Evolutionary conservation across 2,797 vertebrate genomes (phyloP).

Genomic region (Merluccius polli): DNA sequence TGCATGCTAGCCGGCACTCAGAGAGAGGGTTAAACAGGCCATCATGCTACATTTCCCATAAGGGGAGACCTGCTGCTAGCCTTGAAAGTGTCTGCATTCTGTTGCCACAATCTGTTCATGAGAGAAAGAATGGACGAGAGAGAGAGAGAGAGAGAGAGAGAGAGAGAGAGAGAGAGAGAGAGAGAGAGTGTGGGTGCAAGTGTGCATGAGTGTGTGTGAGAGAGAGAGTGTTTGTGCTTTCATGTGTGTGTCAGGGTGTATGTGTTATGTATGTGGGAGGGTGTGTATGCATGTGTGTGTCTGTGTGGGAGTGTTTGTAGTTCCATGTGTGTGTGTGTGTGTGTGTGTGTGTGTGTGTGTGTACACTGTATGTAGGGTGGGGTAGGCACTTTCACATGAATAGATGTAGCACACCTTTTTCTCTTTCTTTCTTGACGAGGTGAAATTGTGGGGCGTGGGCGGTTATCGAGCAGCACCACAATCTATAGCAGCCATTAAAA

Average conservation of each 20-base stretch:
- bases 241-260: too few species aligned
- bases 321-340: constrained; percentile 2
- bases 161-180: too few species aligned
- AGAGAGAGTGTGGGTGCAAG: too few species aligned
- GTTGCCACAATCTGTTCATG: neutral
- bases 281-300: constrained; percentile 9
- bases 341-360: too few species aligned
- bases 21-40: constrained; percentile 24
- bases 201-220: too few species aligned
- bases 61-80: constrained; percentile 4
- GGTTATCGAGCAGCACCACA: constrained; percentile 52
- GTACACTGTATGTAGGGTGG: neutral
- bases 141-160: too few species aligned
- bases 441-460: constrained; percentile 13
- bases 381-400: constrained; percentile 35
- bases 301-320: neutral
- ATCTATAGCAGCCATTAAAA: constrained; percentile 73
- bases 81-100: constrained; percentile 24
- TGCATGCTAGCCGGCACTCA: constrained; percentile 22
- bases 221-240: too few species aligned
- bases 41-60: constrained; percentile 17
- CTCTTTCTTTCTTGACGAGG: constrained; percentile 23
- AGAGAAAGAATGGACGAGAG: too few species aligned
- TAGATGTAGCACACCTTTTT: constrained; percentile 24
- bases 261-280: neutral